phyloP scores from a whole-genome alignment of 2,797 vertebrate genomes.

The Pipistrellus kuhlii region DNA sequence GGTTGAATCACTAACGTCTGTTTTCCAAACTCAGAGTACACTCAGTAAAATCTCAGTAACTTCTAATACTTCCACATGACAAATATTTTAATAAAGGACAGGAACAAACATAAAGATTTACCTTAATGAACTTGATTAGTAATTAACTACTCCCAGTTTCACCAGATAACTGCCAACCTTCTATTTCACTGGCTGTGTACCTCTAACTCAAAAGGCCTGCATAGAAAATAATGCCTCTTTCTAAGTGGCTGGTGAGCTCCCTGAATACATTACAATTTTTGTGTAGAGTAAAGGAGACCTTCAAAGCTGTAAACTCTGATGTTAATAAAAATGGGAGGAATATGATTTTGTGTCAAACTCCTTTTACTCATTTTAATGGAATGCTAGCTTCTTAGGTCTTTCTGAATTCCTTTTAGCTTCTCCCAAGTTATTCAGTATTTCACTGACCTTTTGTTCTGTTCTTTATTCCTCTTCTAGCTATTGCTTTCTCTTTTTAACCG shows the following conservation, averaged over 20 bases:
- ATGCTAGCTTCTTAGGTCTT: slow-evolving; percentile 41
- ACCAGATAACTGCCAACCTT: slow-evolving; percentile 32
- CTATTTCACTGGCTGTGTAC: neutral
- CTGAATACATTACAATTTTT: slow-evolving; percentile 16
- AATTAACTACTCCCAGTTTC: slow-evolving; percentile 11
- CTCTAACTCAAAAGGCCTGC: neutral
- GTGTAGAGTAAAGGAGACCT: slow-evolving; percentile 36
- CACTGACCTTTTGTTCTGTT: slow-evolving; percentile 61
- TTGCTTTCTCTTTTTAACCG: neutral
- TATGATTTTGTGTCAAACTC: slow-evolving; percentile 32
- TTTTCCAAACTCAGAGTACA: slow-evolving; percentile 10
- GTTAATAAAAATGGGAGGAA: slow-evolving; percentile 41
- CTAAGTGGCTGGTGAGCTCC: neutral
- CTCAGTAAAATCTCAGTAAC: neutral
- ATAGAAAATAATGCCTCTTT: slow-evolving; percentile 53
- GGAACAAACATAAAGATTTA: slow-evolving; percentile 5
- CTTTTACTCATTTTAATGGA: slow-evolving; percentile 46
- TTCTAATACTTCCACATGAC: neutral
- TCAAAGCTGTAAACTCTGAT: slow-evolving; percentile 38
- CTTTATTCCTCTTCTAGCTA: slow-evolving; percentile 28
- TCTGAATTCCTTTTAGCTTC: slow-evolving; percentile 23
- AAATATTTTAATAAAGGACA: neutral
- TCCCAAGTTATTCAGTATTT: slow-evolving; percentile 45
- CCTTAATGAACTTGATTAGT: slow-evolving; percentile 1
- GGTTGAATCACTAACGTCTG: neutral